Evolutionary conservation across 2,797 vertebrate species (phyloP).

Genomic region (Ctenopoma multispine): DNA sequence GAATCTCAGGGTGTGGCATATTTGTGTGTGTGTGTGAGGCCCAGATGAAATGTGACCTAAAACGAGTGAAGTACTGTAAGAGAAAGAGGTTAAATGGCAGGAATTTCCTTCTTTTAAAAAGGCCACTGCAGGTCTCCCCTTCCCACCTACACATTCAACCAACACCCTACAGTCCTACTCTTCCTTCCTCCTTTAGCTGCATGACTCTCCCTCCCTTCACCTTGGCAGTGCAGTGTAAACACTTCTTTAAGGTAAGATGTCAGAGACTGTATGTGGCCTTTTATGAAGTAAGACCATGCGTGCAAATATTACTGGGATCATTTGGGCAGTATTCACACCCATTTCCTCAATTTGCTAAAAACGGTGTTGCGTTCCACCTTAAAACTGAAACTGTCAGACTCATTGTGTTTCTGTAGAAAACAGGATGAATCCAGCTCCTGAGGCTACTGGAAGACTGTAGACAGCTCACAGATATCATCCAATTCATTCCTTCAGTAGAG

Average conservation of each 20-base stretch:
- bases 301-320: slow-evolving; percentile 9
- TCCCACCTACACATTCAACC: slow-evolving; percentile 27
- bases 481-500: neutral
- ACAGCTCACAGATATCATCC: neutral
- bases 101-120: slow-evolving; percentile 67
- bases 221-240: slow-evolving; percentile 1
- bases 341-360: slow-evolving; percentile 40
- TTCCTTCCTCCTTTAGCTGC: slow-evolving; percentile 26
- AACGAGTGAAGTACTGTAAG: slow-evolving; percentile 25
- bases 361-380: neutral
- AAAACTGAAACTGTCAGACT: too few species aligned
- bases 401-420: too few species aligned
- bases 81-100: slow-evolving; percentile 62
- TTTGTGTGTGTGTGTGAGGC: slow-evolving; percentile 21
- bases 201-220: neutral
- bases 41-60: slow-evolving; percentile 63
- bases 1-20: slow-evolving; percentile 36
- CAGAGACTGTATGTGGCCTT: slow-evolving; percentile 18
- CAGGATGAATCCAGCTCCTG: too few species aligned
- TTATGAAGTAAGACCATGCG: neutral
- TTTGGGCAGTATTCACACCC: slow-evolving; percentile 26
- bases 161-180: slow-evolving; percentile 39
- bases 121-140: slow-evolving; percentile 43
- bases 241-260: slow-evolving; percentile 27
- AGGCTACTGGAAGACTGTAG: slow-evolving; percentile 7